Percentiles rank a stretch among this genome's conserved stretches.
These are phyloP conservation scores for Hydroisotoma schaefferi DNA, from an alignment of 2,888 invertebrate genomes.

Conservation along the genomic window DNA sequence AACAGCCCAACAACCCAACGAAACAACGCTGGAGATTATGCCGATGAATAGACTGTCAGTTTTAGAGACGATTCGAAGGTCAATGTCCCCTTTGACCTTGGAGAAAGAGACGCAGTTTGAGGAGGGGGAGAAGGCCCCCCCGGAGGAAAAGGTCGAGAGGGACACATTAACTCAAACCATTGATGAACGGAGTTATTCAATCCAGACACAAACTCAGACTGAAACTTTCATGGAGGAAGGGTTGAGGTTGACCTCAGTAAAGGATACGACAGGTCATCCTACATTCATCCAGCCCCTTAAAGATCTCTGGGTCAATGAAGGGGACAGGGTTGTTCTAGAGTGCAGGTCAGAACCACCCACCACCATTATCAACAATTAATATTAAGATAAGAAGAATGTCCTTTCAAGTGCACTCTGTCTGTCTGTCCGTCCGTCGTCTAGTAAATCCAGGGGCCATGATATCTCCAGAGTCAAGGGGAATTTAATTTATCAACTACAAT, in stretches of 20 bases:
- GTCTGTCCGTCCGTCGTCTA: too few relatives aligned
- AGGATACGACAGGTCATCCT: conserved; percentile 54
- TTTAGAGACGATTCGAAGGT: conserved; percentile 55
- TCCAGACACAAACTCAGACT: conserved; percentile 37
- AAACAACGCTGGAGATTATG: not conserved
- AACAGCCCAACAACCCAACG: too few relatives aligned
- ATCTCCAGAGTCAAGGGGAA: too few relatives aligned
- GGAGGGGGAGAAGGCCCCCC: conserved; percentile 31
- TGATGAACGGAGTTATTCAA: conserved; percentile 46
- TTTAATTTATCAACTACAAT: too few relatives aligned
- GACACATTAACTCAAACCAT: conserved; percentile 50
- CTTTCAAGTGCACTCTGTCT: too few relatives aligned
- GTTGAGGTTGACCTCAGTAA: conserved; percentile 12
- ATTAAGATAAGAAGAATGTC: too few relatives aligned
- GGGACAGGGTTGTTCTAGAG: conserved; percentile 55
- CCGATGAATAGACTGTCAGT: conserved; percentile 63
- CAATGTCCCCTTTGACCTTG: conserved; percentile 48
- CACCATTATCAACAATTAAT: too few relatives aligned
- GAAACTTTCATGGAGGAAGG: not conserved
- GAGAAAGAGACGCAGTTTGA: conserved; percentile 45
- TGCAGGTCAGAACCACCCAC: conserved; percentile 53
- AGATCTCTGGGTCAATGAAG: conserved; percentile 67
- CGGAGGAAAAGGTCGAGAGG: conserved; percentile 43
- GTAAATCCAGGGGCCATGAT: too few relatives aligned
- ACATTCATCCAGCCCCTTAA: conserved; percentile 61